Percentiles rank a stretch among this genome's conserved stretches.
phyloP scores from a whole-genome alignment of 2,113 vertebrate species.

The Morone chrysops region DNA sequence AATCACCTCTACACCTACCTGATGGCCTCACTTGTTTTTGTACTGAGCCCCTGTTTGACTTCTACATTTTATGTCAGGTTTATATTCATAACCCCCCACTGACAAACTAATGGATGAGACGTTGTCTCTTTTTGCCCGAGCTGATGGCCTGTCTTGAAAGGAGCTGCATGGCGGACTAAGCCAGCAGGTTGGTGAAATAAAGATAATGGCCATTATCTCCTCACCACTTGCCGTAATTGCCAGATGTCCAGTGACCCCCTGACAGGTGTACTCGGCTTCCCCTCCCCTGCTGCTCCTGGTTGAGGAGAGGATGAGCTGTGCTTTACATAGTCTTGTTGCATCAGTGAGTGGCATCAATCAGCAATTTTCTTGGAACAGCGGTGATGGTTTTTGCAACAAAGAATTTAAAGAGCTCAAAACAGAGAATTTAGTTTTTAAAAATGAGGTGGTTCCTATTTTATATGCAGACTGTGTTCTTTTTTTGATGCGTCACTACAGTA shows the following conservation, averaged over 20 bases:
- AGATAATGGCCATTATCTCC: constrained; percentile 71
- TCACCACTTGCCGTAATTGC: constrained; percentile 64
- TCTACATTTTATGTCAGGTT: constrained; percentile 40
- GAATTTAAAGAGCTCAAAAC: constrained; percentile 25
- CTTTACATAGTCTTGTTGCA: background rate
- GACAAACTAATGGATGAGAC: constrained; percentile 67
- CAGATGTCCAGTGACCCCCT: constrained; percentile 50
- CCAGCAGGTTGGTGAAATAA: constrained; percentile 68
- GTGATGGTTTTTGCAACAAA: background rate
- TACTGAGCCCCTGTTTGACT: constrained; percentile 19
- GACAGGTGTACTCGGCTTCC: constrained; percentile 43
- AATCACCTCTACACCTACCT: constrained; percentile 7
- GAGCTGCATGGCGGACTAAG: constrained; percentile 33
- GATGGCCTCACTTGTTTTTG: constrained; percentile 16
- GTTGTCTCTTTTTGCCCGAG: constrained; percentile 15
- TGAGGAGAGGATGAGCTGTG: constrained; percentile 29
- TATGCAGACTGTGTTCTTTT: constrained; percentile 10
- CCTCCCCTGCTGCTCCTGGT: constrained; percentile 27
- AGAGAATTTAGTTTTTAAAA: background rate
- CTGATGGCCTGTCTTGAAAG: constrained; percentile 49
- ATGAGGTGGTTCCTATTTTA: constrained; percentile 19
- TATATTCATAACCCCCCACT: constrained; percentile 53
- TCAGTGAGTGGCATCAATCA: constrained; percentile 27
- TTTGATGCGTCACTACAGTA: constrained; percentile 22
- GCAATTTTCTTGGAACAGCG: background rate